These are phyloP conservation scores for Oryzias sinensis DNA, from an alignment of 2,797 vertebrate genomes.

Conservation along the genomic window DNA sequence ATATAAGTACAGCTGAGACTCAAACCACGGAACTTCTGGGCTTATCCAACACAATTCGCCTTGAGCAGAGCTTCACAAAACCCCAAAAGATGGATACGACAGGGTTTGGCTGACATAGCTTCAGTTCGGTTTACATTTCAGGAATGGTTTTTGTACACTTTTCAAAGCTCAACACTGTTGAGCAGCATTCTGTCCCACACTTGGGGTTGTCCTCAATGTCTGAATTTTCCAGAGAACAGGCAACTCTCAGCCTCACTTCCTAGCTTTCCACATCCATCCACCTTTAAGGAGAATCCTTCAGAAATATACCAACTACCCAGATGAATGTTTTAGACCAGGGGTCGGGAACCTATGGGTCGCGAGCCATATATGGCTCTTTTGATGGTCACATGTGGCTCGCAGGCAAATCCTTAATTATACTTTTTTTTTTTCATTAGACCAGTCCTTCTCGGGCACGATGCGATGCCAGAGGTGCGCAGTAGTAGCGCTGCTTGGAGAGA, in stretches of 20 bases:
- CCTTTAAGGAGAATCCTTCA: conserved; percentile 10
- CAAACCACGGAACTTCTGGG: conserved; percentile 40
- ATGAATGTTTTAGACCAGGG: not conserved
- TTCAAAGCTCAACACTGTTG: conserved; percentile 6
- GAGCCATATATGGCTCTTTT: too few species aligned
- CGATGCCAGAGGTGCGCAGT: too few species aligned
- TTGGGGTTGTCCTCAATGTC: conserved; percentile 3
- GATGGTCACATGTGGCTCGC: too few species aligned
- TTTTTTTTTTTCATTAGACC: too few species aligned
- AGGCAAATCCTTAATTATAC: too few species aligned
- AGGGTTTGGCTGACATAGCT: conserved; percentile 30
- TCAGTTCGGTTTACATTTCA: too few species aligned
- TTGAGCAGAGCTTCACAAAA: not conserved
- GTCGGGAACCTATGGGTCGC: too few species aligned
- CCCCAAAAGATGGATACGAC: conserved; percentile 36
- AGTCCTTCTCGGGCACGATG: too few species aligned
- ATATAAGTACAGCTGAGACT: conserved; percentile 37
- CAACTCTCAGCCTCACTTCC: conserved; percentile 6
- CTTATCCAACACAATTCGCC: conserved; percentile 28
- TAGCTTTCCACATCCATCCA: conserved; percentile 11
- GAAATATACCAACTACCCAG: conserved; percentile 30
- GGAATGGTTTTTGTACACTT: not conserved
- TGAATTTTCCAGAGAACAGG: conserved; percentile 25
- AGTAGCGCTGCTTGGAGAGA: too few species aligned
- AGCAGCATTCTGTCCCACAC: not conserved